Base-by-base conservation (phyloP, 1,140 invertebrate genomes). In the Hypothenemus hampei region DNA sequence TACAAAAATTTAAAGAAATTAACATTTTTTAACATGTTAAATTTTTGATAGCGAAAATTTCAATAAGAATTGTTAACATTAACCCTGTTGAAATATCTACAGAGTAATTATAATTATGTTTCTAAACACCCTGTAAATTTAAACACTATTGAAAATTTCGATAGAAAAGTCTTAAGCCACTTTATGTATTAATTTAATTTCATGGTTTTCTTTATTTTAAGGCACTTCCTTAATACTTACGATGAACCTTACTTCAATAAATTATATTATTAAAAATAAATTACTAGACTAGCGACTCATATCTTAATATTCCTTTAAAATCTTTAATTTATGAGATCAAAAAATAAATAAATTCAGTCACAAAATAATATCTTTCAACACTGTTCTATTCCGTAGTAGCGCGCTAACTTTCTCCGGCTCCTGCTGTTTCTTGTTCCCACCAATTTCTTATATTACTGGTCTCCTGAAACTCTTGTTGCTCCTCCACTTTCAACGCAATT, bases 391-490 rank as follows among this genome's bases (percentile, higher is more conserved):
- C 8, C 16, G 15, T 22, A 22, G 16, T n/a, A 11, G 4, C 19
- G 3, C 45, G 51, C 51, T 53, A 53, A 29, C 51, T 53, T 6
- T 29, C 29, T 18, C 40, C 29, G n/a, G 23, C 15, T 24, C 11
- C 3, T 8, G n/a, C 33, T 73, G 70, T 21, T 10, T 74, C 72
- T 10, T 73, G 71, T 51, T 76, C 73, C 75, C 75, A 77, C 75
- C 75, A 77, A 21, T 73, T 72, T 47, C 75, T 72, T 29, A 72
- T 70, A 53, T 75, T 69, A 39, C 73, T 71, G 65, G 75, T 73
- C 13, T 62, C 59, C 31, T 67, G 67, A 52, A 74, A 69, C 11
- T 73, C 70, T 23, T 69, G 69, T 4, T 74, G 50, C 19, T 47
- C 52, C 51, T 75, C 70, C 19, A 67, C 44, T 40, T 61, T 60